These are phyloP conservation scores for Chymomyza fuscimana DNA, from an alignment of 2,888 invertebrate species.

Conservation along the genomic window DNA sequence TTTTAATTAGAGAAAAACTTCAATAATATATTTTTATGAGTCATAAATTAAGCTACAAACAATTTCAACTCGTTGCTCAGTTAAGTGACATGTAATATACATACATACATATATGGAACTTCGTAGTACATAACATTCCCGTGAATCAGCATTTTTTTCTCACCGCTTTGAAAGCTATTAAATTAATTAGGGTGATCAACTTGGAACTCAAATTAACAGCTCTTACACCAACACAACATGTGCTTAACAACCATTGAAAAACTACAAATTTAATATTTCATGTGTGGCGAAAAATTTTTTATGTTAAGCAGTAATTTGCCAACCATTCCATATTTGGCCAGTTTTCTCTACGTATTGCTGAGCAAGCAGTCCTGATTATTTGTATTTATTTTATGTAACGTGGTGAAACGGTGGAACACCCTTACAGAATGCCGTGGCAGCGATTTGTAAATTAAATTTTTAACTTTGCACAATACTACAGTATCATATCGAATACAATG, in stretches of 20 bases:
- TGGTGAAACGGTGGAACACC: no score
- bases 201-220: conserved; percentile 29
- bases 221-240: conserved; percentile 11
- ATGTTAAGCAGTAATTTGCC: conserved; percentile 23
- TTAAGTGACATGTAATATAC: no score
- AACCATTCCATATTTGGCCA: conserved; percentile 18
- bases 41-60: neutral
- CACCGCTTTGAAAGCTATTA: conserved; percentile 24
- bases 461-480: conserved; percentile 31
- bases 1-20: no score
- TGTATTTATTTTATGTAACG: conserved; percentile 11
- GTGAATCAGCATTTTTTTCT: neutral
- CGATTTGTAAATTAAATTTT: conserved; percentile 62
- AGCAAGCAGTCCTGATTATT: conserved; percentile 34
- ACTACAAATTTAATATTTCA: conserved; percentile 38
- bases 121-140: no score
- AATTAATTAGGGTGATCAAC: conserved; percentile 45
- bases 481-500: no score
- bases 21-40: neutral
- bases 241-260: conserved; percentile 31
- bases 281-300: conserved; percentile 33
- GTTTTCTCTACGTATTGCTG: conserved; percentile 24
- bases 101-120: no score
- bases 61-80: neutral
- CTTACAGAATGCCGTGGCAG: conserved; percentile 16